Percentiles rank a stretch among this genome's conserved stretches.
Evolutionary conservation across 2,113 vertebrate species (phyloP).

Genomic region (Macquaria ambigua): DNA sequence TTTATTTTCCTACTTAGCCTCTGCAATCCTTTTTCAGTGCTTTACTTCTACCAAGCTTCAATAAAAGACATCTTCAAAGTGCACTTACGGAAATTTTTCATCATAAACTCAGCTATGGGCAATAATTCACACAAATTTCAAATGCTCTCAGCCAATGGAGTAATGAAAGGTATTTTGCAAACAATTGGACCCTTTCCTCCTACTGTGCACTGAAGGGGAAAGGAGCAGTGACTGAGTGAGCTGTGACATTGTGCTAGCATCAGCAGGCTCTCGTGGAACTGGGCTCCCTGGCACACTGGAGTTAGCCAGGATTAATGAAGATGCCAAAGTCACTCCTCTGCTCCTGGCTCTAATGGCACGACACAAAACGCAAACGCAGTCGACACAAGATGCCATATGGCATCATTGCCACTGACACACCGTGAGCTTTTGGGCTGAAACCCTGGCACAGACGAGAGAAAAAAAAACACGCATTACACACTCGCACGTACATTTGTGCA

Average conservation of each 20-base stretch:
- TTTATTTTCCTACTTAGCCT: conserved; percentile 36
- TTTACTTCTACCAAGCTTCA: conserved; percentile 42
- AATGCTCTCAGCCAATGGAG: conserved; percentile 67
- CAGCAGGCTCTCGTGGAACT: conserved; percentile 70
- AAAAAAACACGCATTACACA: conserved; percentile 33
- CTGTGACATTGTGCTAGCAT: conserved; percentile 75
- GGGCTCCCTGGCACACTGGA: conserved; percentile 64
- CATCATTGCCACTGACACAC: conserved; percentile 64
- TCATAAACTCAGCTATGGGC: conserved; percentile 63
- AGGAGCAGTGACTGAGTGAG: conserved; percentile 69
- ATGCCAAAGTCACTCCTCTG: conserved; percentile 72
- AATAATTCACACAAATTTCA: conserved; percentile 70
- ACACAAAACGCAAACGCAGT: conserved; percentile 65
- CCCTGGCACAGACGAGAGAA: conserved; percentile 27
- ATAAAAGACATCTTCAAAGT: conserved; percentile 61
- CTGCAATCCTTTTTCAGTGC: background rate
- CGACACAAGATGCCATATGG: conserved; percentile 75
- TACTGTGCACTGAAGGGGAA: conserved; percentile 53
- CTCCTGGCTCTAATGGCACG: conserved; percentile 73
- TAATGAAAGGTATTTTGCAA: conserved; percentile 76
- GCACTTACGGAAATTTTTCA: conserved; percentile 61
- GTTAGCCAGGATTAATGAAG: conserved; percentile 81
- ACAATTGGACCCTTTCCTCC: conserved; percentile 70
- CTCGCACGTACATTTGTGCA: conserved; percentile 25
- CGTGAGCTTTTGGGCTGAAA: conserved; percentile 56